Evolutionary conservation across 1,140 invertebrate species (phyloP), one percentile per base, ranked within the genome.

Genomic region (Lordiphosa mommai): DNA sequence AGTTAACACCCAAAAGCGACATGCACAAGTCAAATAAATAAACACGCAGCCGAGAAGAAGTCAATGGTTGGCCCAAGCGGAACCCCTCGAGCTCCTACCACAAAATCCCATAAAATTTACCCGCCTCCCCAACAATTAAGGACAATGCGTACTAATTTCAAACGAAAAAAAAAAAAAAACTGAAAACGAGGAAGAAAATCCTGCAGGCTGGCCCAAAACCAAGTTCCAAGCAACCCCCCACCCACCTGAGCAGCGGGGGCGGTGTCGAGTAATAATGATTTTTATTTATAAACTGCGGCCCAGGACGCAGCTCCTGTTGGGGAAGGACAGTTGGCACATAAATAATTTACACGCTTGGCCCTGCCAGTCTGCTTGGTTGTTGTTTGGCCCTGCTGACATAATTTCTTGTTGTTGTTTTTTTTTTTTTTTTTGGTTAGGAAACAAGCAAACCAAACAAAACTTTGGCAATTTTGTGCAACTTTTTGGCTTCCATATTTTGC

Each of bases 11-110:
- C 76, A 84, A 82, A 82, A 82, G 77, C 77, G 71, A 82, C 76
- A 82, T 82, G 76, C 76, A 80, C 76, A 82, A 82, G 76, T 82
- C 77, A 82, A 82, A 82, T 82, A 82, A 82, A 82, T 82, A 82
- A 82, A 76, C 77, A 84, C 76, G 77, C 73, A 79, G 72, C 58
- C 40, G 49, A 33, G 29, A 47, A 33, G 40, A 57, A 50, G 43
- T 40, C 65, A 58, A 64, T 49, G 52, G 47, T 48, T 40, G 29
- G 59, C 27, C 44, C 49, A 59, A 59, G 37, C 30, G 8, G 50
- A 55, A 71, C 13, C 10, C 29, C 13, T 7, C 17, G 30, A 17
- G 32, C 36, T 32, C 13, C 16, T 23, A 13, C 53, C 53, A 46
- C 61, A 52, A 53, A 63, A 56, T 48, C 49, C 44, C 59, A 51